Conservation (phyloP, 2,113 vertebrate genomes). For the Callionymus lyra region DNA sequence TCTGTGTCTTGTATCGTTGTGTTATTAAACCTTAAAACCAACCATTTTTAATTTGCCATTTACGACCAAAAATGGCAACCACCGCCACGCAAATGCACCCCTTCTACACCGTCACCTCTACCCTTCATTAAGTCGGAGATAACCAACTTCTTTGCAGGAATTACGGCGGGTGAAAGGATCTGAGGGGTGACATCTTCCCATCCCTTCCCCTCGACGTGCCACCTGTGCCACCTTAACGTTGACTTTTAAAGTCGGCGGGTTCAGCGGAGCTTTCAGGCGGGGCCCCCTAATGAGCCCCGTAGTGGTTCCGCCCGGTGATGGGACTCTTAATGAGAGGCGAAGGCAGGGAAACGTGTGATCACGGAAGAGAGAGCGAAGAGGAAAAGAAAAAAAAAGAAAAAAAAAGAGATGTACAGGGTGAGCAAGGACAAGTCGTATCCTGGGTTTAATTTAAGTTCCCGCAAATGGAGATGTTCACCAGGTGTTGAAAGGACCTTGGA, state of each 20-base stretch:
- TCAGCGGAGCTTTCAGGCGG: constrained; percentile 44
- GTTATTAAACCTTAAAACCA: too few relatives aligned
- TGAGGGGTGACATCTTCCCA: constrained; percentile 16
- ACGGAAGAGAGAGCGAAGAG: constrained; percentile 9
- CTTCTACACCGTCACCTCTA: too few relatives aligned
- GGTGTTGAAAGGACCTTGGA: constrained; percentile 63
- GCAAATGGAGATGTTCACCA: constrained; percentile 41
- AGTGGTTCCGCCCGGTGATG: constrained; percentile 39
- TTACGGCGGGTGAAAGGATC: constrained; percentile 37
- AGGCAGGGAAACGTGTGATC: constrained; percentile 38
- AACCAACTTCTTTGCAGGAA: constrained; percentile 39
- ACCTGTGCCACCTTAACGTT: constrained; percentile 46
- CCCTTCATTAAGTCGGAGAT: too few relatives aligned
- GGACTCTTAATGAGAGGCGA: constrained; percentile 59
- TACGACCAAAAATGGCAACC: too few relatives aligned
- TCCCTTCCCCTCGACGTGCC: constrained; percentile 9
- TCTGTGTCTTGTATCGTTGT: too few relatives aligned
- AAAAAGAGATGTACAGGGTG: constrained; percentile 53
- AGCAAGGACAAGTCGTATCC: constrained; percentile 65
- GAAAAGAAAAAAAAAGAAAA: constrained; percentile 2
- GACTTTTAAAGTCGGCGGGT: constrained; percentile 52
- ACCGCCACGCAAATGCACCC: too few relatives aligned
- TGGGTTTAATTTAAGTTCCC: constrained; percentile 67
- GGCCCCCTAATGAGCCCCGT: constrained; percentile 59
- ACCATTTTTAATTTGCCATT: too few relatives aligned